phyloP scores from a whole-genome alignment of 37 sponge, comb jelly and placozoan genomes.

The Ianthella basta region DNA sequence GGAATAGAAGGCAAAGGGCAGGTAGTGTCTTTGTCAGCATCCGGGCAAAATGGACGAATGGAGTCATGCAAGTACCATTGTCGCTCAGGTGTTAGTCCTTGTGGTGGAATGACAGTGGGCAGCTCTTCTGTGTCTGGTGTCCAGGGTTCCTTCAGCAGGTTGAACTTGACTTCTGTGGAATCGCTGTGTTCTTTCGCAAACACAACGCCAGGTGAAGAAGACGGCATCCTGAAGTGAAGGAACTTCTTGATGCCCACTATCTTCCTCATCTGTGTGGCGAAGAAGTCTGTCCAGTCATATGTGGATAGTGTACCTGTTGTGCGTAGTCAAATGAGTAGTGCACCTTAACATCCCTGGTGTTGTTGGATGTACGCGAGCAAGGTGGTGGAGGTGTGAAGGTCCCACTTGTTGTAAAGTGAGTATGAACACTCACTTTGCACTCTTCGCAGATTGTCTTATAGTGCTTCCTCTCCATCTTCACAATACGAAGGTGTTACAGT shows the following conservation, averaged over 20 bases:
- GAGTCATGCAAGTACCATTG: not conserved
- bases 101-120: not conserved
- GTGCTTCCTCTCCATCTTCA: too few species aligned
- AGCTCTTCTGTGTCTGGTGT: not conserved
- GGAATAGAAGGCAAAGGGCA: not conserved
- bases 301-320: too few species aligned
- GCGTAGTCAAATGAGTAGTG: conserved; percentile 54
- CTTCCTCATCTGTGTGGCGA: not conserved
- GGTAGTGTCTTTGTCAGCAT: not conserved
- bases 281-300: conserved; percentile 2
- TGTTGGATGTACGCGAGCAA: not conserved
- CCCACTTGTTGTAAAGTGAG: conserved; percentile 3
- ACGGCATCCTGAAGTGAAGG: conserved; percentile 26
- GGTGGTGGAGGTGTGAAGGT: too few species aligned
- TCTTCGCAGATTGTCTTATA: not conserved
- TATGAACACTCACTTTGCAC: not conserved
- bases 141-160: not conserved
- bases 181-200: not conserved
- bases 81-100: not conserved
- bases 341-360: conserved; percentile 27
- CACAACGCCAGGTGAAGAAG: not conserved
- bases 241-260: not conserved
- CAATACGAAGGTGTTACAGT: too few species aligned
- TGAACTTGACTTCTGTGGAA: not conserved
- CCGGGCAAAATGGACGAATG: not conserved